Percentiles rank a stretch among this genome's conserved stretches.
Evolutionary conservation across 2,113 vertebrate genomes (phyloP).

Genomic region (Sminthopsis crassicaudata): DNA sequence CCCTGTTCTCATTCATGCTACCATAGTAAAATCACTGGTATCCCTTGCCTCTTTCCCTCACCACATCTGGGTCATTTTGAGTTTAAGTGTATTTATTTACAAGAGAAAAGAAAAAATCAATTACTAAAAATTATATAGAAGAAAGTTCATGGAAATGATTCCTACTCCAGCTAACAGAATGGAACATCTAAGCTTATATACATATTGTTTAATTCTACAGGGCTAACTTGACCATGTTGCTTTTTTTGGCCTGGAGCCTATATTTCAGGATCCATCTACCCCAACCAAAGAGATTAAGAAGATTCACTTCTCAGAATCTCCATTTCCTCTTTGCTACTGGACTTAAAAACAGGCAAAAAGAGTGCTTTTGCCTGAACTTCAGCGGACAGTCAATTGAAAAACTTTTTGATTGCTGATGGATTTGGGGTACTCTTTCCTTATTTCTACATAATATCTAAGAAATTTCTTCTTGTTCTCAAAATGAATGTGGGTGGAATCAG

Average conservation of each 20-base stretch:
- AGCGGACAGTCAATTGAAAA: neutral
- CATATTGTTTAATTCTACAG: neutral
- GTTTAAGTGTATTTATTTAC: neutral
- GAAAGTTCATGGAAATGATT: neutral
- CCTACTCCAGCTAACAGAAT: neutral
- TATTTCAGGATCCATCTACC: neutral
- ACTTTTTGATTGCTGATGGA: neutral
- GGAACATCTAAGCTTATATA: neutral
- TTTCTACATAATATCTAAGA: neutral
- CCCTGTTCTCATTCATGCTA: neutral
- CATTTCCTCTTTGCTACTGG: neutral
- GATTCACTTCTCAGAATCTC: neutral
- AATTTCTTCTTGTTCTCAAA: neutral
- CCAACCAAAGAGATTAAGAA: neutral
- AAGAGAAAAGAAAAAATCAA: neutral
- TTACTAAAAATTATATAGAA: neutral
- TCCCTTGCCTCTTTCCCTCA: neutral
- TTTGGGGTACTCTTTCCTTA: neutral
- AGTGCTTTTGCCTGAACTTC: neutral
- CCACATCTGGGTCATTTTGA: neutral
- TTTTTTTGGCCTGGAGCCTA: neutral
- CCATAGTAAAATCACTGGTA: neutral
- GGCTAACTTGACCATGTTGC: neutral
- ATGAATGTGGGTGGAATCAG: neutral
- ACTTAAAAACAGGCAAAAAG: neutral